Percentiles rank a stretch among this genome's conserved stretches.
These are phyloP conservation scores for Archivesica marissinica DNA, from an alignment of 1,140 invertebrate species.

Conservation along the genomic window DNA sequence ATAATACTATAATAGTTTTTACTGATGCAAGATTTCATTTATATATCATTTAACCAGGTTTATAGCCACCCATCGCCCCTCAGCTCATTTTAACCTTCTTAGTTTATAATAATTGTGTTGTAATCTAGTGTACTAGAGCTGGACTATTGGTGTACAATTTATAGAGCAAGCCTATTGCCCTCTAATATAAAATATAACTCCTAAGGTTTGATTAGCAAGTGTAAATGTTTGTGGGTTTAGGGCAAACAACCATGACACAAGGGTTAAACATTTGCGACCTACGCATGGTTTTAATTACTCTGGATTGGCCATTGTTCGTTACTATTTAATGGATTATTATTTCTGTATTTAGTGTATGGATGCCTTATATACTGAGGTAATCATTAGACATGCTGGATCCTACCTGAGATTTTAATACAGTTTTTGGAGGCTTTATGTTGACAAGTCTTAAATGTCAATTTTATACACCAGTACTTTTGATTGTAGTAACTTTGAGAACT, in stretches of 20 bases:
- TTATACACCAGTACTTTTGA: too few species aligned
- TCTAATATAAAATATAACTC: not conserved
- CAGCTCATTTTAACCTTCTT: too few species aligned
- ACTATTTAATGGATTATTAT: too few species aligned
- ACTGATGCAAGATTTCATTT: too few species aligned
- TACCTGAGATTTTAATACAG: not conserved
- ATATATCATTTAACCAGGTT: too few species aligned
- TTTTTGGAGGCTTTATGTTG: too few species aligned
- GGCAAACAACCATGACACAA: slow-evolving; percentile 7
- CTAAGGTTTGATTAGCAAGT: not conserved
- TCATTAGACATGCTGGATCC: not conserved
- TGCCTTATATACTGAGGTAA: not conserved
- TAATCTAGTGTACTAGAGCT: not conserved
- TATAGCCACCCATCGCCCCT: too few species aligned
- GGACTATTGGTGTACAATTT: not conserved
- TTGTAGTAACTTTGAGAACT: too few species aligned
- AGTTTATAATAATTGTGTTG: not conserved
- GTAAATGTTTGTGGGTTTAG: not conserved
- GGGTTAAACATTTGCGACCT: not conserved
- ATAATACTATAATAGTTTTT: too few species aligned
- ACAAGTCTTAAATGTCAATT: too few species aligned
- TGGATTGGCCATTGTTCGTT: not conserved
- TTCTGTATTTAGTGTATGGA: too few species aligned
- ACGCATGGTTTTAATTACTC: not conserved
- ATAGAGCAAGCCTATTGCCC: not conserved